A percentile compares a stretch with the other conserved stretches of the same genome.
Evolutionary conservation across 2,888 invertebrate species (phyloP).

Genomic region (Mantis religiosa): DNA sequence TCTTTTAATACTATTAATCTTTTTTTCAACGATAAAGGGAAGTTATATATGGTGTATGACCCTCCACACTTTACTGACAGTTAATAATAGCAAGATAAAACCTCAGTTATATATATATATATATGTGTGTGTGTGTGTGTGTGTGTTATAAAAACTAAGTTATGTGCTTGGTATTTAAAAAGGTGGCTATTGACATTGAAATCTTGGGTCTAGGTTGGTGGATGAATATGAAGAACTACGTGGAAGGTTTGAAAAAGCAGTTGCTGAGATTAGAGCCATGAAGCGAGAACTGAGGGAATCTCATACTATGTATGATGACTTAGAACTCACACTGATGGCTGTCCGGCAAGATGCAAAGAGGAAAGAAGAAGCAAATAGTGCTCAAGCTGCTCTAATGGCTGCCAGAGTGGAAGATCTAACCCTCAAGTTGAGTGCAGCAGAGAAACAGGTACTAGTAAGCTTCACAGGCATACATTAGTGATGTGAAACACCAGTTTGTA

Average conservation of each 20-base stretch:
- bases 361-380: slow-evolving; percentile 53
- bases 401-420: slow-evolving; percentile 80
- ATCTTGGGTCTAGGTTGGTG: slow-evolving; percentile 41
- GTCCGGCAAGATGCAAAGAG: slow-evolving; percentile 67
- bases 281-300: slow-evolving; percentile 76
- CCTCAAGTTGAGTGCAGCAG: slow-evolving; percentile 72
- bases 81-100: too few species aligned
- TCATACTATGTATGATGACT: slow-evolving; percentile 71
- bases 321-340: slow-evolving; percentile 74
- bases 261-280: slow-evolving; percentile 78
- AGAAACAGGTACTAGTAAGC: slow-evolving; percentile 61
- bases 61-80: too few species aligned
- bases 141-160: too few species aligned
- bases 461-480: background rate
- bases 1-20: background rate
- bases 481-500: too few species aligned
- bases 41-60: too few species aligned
- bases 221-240: slow-evolving; percentile 77
- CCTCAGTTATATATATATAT: too few species aligned
- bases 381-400: slow-evolving; percentile 75
- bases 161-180: too few species aligned
- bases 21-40: background rate
- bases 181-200: background rate
- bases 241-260: slow-evolving; percentile 74
- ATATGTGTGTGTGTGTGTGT: too few species aligned